A percentile compares a stretch with the other conserved stretches of the same genome.
phyloP scores from a whole-genome alignment of 2,113 vertebrate genomes.

The Strix aluco region DNA sequence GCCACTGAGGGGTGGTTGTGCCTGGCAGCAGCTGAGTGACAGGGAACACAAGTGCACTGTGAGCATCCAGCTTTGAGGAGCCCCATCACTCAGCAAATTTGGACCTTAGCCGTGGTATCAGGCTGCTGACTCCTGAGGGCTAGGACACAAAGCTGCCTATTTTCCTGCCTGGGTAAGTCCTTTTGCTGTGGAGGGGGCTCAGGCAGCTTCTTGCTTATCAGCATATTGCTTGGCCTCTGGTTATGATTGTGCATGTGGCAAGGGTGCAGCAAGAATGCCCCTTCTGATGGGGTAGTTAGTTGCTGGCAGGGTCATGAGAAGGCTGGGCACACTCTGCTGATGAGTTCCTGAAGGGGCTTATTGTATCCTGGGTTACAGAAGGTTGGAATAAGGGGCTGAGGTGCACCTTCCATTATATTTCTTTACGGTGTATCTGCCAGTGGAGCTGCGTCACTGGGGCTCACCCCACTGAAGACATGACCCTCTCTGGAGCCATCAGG shows the following conservation, averaged over 20 bases:
- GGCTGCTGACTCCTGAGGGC: neutral
- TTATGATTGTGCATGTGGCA: neutral
- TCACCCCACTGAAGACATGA: neutral
- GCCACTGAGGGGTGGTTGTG: neutral
- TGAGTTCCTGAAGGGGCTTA: rapidly evolving
- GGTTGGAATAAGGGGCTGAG: neutral
- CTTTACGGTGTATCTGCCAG: neutral
- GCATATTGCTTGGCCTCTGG: neutral
- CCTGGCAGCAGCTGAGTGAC: neutral
- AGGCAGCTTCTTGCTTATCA: neutral
- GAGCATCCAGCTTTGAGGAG: neutral
- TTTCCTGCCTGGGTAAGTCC: neutral
- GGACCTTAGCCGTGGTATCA: neutral
- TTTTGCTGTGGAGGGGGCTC: neutral
- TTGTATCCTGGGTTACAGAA: neutral
- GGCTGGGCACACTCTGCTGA: neutral
- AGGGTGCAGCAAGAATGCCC: too few species aligned
- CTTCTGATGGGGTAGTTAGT: neutral
- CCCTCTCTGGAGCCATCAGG: neutral
- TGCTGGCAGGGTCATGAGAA: neutral
- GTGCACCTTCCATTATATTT: neutral
- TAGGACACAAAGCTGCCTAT: neutral
- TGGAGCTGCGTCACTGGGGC: neutral
- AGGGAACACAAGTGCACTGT: neutral
- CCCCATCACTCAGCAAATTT: neutral